Base-by-base conservation (phyloP, 2,113 vertebrate species). In the Oryzias celebensis region DNA sequence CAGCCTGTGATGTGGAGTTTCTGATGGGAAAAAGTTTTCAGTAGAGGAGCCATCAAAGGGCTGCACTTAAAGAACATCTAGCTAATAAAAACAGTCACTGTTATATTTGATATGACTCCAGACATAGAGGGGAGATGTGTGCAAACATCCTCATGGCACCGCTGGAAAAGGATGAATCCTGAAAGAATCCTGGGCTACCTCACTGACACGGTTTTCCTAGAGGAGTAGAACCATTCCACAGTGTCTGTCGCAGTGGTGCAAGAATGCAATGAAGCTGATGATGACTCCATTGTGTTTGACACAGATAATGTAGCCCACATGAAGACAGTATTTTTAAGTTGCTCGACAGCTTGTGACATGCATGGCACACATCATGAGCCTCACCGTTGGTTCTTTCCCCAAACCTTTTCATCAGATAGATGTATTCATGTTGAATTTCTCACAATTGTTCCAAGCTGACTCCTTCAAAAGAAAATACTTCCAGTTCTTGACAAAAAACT, bases 81-180 rank as follows among this genome's bases (percentile, higher is more conserved):
- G 14, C 12, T n/a, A 20, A 22, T 17, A 46, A 14, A 65, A 47
- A 8, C 15, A 3, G 26, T 64, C 54, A 26, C 26, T 16, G 18
- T 48, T 22, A 47, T 55, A 31, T 48, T 24, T 54, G 44, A 48
- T 65, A 44, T 56, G 20, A 50, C 63, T 18, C 63, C 45, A 42
- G 45, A 57, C 6, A 36, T 47, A 42, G 45, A 56, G 52, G 0
- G 0, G 15, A 65, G 52, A 47, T 41, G 16, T 42, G 52, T 48
- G 1, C 46, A 15, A 55, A 36, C 20, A 26, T 49, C 6, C 44
- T 49, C 1, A 48, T 41, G 36, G 45, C 45, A 31, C 52, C 18
- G 12, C 26, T 54, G 17, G n/a, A 62, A 54, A 64, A 64, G 24
- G 43, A 54, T 53, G 7, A 54, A 20, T 14, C 18, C 42, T 22